A percentile compares a stretch with the other conserved stretches of the same genome.
Evolutionary conservation across 1,140 invertebrate genomes (phyloP).

Genomic region (Leptopilina boulardi): DNA sequence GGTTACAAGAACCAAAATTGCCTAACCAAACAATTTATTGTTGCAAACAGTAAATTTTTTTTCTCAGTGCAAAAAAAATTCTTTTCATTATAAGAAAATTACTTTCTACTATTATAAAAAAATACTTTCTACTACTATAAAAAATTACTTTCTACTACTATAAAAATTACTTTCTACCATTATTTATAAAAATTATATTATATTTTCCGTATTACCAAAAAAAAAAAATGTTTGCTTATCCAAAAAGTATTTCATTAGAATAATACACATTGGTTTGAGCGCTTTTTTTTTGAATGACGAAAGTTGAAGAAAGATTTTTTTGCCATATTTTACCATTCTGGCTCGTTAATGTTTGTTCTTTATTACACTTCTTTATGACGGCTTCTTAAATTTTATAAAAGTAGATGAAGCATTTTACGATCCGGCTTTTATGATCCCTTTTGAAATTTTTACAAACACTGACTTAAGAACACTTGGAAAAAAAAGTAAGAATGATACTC

Average conservation of each 20-base stretch:
- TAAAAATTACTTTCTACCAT: too few relatives aligned
- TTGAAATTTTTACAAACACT: conserved; percentile 20
- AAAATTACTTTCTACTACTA: too few relatives aligned
- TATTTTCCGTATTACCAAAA: too few relatives aligned
- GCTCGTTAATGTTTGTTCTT: conserved; percentile 28
- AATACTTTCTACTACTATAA: too few relatives aligned
- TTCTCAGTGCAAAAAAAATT: too few relatives aligned
- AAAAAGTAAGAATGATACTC: not conserved
- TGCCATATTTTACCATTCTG: conserved; percentile 19
- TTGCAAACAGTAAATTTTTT: too few relatives aligned
- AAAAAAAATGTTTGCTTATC: not conserved
- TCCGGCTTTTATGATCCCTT: conserved; percentile 1
- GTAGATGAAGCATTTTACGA: conserved; percentile 7
- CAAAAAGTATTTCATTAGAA: not conserved
- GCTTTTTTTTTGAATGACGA: not conserved
- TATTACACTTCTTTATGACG: conserved; percentile 21
- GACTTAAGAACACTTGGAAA: conserved; percentile 5
- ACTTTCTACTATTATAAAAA: too few relatives aligned
- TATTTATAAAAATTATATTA: too few relatives aligned
- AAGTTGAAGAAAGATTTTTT: conserved; percentile 19
- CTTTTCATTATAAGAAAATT: too few relatives aligned
- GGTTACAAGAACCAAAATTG: too few relatives aligned
- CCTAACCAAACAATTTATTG: too few relatives aligned
- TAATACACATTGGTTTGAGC: not conserved
- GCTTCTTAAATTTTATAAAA: conserved; percentile 12